Conservation (phyloP, 2,797 vertebrate genomes). For the Enteromius trimaculatus region DNA sequence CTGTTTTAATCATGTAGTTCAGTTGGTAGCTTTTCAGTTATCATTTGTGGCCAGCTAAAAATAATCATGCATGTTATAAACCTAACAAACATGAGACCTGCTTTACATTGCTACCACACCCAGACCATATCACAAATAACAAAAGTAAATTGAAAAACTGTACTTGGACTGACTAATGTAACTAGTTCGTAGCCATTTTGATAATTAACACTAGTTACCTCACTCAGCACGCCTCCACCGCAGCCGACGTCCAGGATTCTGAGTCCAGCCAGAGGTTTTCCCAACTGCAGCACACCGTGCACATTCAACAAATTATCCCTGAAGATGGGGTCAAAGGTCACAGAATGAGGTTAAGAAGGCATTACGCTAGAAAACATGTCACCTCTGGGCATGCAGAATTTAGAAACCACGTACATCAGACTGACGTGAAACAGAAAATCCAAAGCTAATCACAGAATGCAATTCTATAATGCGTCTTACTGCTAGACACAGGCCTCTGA, state of each 20-base stretch:
- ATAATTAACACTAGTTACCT: slow-evolving; percentile 75
- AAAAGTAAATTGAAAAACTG: not conserved
- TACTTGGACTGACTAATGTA: not conserved
- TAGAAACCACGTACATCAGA: slow-evolving; percentile 1
- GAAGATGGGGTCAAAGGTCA: slow-evolving; percentile 51
- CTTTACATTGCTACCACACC: slow-evolving; percentile 66
- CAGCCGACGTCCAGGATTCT: slow-evolving; percentile 93
- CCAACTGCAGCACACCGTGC: slow-evolving; percentile 73
- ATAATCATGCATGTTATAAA: slow-evolving; percentile 55
- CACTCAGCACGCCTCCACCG: slow-evolving; percentile 91
- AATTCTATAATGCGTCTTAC: not conserved
- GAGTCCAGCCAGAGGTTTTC: slow-evolving; percentile 84
- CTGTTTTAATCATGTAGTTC: slow-evolving; percentile 64
- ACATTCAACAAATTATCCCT: slow-evolving; percentile 91
- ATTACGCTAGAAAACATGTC: not conserved
- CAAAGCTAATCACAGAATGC: not conserved
- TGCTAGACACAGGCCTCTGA: slow-evolving; percentile 24
- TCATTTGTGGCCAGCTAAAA: slow-evolving; percentile 54
- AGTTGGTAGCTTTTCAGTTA: slow-evolving; percentile 65
- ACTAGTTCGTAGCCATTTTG: not conserved
- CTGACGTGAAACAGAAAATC: slow-evolving; percentile 29
- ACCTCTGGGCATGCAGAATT: not conserved
- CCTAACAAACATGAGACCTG: slow-evolving; percentile 67
- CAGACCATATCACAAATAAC: slow-evolving; percentile 66
- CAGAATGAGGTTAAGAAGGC: not conserved